phyloP scores from a whole-genome alignment of 2,113 vertebrate genomes.

The Aegotheles bennettii region DNA sequence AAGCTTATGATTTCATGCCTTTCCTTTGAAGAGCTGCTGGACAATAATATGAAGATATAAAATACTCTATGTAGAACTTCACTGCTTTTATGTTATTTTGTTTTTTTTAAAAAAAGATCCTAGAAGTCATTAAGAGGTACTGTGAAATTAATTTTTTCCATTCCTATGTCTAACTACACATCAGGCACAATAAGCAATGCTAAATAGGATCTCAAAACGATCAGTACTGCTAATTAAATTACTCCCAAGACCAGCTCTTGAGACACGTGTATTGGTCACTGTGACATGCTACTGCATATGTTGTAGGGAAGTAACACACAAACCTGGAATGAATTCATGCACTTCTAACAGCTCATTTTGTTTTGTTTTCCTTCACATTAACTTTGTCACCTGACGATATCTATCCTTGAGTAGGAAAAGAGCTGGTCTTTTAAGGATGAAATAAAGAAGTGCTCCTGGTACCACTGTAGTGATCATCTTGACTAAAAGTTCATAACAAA shows the following conservation, averaged over 20 bases:
- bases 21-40: not conserved
- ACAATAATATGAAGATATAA: not conserved
- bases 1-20: not conserved
- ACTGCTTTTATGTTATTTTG: not conserved
- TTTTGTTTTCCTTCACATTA: not conserved
- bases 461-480: not conserved
- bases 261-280: not conserved
- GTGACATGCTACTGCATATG: not conserved
- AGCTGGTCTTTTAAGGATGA: not conserved
- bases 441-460: not conserved
- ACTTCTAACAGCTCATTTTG: not conserved
- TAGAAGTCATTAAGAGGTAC: not conserved
- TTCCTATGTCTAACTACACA: not conserved
- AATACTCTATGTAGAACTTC: not conserved
- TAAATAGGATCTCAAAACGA: not conserved
- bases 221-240: not conserved
- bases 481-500: not conserved
- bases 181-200: not conserved
- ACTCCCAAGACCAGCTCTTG: not conserved
- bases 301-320: not conserved
- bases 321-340: not conserved
- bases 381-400: not conserved
- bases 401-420: not conserved
- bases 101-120: not conserved
- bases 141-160: not conserved